Conservation (phyloP, 2,888 invertebrate species). For the Drosophila pegasa region DNA sequence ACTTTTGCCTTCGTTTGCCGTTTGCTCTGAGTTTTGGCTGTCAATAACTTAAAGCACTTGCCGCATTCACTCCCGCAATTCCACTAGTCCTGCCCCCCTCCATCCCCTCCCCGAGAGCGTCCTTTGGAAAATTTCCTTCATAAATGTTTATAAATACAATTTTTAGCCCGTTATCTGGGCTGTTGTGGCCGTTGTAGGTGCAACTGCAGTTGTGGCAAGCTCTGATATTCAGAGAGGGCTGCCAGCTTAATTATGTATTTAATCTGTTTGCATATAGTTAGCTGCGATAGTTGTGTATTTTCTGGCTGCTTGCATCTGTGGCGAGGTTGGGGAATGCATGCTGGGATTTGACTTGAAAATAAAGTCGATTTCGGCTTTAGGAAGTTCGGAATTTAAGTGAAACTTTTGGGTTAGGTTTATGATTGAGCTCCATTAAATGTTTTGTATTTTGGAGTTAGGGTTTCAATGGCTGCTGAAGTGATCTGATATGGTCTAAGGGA, state of each 20-base stretch:
- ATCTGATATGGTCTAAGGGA: too few relatives aligned
- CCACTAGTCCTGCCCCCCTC: slow-evolving; percentile 5
- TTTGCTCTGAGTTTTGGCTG: slow-evolving; percentile 64
- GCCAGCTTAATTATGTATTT: slow-evolving; percentile 5
- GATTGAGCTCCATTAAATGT: too few relatives aligned
- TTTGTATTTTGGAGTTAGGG: too few relatives aligned
- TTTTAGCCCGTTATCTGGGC: slow-evolving; percentile 62
- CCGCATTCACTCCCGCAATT: slow-evolving; percentile 27
- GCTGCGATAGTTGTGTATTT: too few relatives aligned
- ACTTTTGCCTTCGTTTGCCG: slow-evolving; percentile 55
- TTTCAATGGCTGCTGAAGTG: too few relatives aligned
- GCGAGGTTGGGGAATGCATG: too few relatives aligned
- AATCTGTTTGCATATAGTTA: not conserved
- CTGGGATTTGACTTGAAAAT: too few relatives aligned
- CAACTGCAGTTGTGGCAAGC: slow-evolving; percentile 45
- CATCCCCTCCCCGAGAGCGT: slow-evolving; percentile 7
- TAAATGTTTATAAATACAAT: slow-evolving; percentile 77
- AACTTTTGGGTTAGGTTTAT: too few relatives aligned
- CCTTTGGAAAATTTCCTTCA: slow-evolving; percentile 58
- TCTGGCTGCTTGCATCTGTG: not conserved
- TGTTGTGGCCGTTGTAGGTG: slow-evolving; percentile 38
- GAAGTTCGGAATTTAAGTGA: too few relatives aligned
- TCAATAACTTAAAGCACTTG: slow-evolving; percentile 73
- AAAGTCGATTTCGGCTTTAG: too few relatives aligned
- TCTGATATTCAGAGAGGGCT: slow-evolving; percentile 27